Conservation (phyloP, 2,888 invertebrate genomes). For the Lissocephala sabroskyi region DNA sequence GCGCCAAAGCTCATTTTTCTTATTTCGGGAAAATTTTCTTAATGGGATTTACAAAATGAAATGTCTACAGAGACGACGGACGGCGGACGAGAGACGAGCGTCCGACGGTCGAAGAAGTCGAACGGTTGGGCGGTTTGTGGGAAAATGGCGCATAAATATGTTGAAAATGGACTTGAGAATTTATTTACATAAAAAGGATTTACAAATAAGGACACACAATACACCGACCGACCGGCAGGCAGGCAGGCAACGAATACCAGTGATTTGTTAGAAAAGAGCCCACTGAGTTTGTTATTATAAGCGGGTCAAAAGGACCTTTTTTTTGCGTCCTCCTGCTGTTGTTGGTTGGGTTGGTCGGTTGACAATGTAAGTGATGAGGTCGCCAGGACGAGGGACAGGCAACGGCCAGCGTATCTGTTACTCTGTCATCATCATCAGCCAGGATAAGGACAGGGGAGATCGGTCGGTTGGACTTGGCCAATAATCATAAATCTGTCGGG, state of each 20-base stretch:
- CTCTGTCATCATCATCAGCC: slow-evolving; percentile 15
- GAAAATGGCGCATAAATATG: slow-evolving; percentile 64
- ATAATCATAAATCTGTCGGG: slow-evolving; percentile 40
- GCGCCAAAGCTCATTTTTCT: slow-evolving; percentile 62
- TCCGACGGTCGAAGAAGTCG: slow-evolving; percentile 4
- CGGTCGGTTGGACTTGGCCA: no score
- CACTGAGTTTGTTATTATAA: slow-evolving; percentile 48
- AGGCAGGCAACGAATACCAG: slow-evolving; percentile 19
- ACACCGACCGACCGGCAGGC: slow-evolving; percentile 8
- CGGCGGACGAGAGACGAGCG: slow-evolving; percentile 2
- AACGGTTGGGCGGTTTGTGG: slow-evolving; percentile 33
- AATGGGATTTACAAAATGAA: slow-evolving; percentile 53
- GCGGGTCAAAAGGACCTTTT: slow-evolving; percentile 54
- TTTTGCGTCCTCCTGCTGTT: slow-evolving; percentile 9
- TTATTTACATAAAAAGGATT: slow-evolving; percentile 62
- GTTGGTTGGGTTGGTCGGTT: not conserved
- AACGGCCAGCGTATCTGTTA: slow-evolving; percentile 34
- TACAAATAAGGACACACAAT: slow-evolving; percentile 45
- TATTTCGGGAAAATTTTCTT: slow-evolving; percentile 56
- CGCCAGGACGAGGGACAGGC: slow-evolving; percentile 25
- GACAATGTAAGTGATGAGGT: slow-evolving; percentile 26
- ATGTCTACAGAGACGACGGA: slow-evolving; percentile 39
- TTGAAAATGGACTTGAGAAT: slow-evolving; percentile 62
- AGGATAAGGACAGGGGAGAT: not conserved
- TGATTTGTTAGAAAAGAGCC: slow-evolving; percentile 44